These are phyloP conservation scores for Malurus elegans DNA, from an alignment of 2,113 vertebrate species.

Conservation along the genomic window DNA sequence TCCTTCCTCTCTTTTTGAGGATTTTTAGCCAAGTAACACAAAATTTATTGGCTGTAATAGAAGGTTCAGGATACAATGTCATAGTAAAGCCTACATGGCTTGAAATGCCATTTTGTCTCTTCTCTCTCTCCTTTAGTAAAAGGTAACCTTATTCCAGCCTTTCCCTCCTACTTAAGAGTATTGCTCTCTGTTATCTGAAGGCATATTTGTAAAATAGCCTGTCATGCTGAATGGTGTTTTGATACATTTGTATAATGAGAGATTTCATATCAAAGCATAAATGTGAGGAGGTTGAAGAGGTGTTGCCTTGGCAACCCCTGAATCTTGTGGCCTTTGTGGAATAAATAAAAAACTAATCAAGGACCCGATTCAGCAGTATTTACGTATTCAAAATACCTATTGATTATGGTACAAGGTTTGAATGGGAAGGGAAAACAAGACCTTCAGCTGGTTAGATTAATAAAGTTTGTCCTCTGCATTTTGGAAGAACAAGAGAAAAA, in stretches of 20 bases:
- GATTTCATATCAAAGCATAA: slow-evolving; percentile 28
- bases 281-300: slow-evolving; percentile 1
- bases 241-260: slow-evolving; percentile 39
- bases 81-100: neutral
- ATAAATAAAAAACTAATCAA: slow-evolving; percentile 40
- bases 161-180: neutral
- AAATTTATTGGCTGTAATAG: neutral
- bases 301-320: slow-evolving; percentile 57
- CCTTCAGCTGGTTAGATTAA: neutral
- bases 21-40: neutral
- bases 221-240: slow-evolving; percentile 9
- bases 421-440: neutral
- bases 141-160: neutral
- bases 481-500: neutral
- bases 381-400: neutral
- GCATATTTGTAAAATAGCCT: slow-evolving; percentile 12
- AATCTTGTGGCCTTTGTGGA: slow-evolving; percentile 32
- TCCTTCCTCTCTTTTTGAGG: neutral
- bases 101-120: neutral
- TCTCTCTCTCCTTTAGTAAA: neutral
- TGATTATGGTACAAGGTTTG: neutral
- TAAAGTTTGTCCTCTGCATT: neutral
- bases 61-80: neutral
- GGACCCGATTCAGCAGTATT: neutral
- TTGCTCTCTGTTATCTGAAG: neutral